phyloP scores from a whole-genome alignment of 2,113 vertebrate species.

The Labrus mixtus region DNA sequence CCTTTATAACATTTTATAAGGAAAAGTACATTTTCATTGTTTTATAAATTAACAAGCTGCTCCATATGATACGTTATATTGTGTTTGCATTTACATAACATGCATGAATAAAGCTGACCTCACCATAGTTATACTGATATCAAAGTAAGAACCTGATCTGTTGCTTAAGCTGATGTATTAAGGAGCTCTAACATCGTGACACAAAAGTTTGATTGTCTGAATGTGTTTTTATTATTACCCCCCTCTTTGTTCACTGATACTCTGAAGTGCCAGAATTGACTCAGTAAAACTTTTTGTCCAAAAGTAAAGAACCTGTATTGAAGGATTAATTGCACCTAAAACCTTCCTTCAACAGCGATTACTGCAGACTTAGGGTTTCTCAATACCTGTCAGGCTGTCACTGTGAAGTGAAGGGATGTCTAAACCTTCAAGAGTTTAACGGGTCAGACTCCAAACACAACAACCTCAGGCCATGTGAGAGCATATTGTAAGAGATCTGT shows the following conservation, averaged over 20 bases:
- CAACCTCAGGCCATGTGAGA: not conserved
- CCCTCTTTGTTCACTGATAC: not conserved
- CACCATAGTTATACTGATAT: too few species aligned
- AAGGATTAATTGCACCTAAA: not conserved
- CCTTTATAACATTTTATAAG: too few species aligned
- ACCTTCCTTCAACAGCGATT: conserved; percentile 21
- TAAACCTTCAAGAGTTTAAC: conserved; percentile 4
- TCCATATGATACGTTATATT: too few species aligned
- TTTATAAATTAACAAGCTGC: too few species aligned
- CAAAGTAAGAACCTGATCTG: not conserved
- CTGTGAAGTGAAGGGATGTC: conserved; percentile 1
- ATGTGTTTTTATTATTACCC: not conserved
- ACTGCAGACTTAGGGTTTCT: conserved; percentile 5
- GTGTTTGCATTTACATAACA: too few species aligned
- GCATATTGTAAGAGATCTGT: not conserved
- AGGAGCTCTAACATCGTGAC: not conserved
- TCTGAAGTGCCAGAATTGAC: not conserved
- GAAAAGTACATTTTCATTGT: too few species aligned
- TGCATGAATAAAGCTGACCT: too few species aligned
- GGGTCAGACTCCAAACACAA: conserved; percentile 18
- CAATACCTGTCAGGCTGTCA: conserved; percentile 12
- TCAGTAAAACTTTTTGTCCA: not conserved
- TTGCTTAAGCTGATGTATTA: not conserved
- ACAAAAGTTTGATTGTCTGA: not conserved
- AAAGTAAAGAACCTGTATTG: not conserved